Evolutionary conservation across 2,888 invertebrate species (phyloP).

Genomic region (Incurvaria masculella): DNA sequence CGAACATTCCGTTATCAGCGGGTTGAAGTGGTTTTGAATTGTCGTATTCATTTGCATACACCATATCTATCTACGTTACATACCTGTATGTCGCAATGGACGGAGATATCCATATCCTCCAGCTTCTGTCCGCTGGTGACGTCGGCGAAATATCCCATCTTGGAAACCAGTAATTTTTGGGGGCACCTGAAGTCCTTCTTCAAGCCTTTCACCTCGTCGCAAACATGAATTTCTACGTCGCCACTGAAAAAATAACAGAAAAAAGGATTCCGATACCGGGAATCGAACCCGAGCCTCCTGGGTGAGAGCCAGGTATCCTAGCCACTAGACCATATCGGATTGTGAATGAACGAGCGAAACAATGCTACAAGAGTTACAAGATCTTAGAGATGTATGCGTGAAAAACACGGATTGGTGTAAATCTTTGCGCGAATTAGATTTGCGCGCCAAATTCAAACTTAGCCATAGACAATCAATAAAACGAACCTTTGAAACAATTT

Average conservation of each 20-base stretch:
- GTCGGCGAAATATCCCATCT: constrained; percentile 95
- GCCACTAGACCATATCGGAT: constrained; percentile 62
- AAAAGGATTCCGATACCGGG: constrained; percentile 53
- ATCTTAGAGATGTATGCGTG: too few relatives aligned
- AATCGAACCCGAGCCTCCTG: constrained; percentile 59
- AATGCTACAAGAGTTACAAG: too few relatives aligned
- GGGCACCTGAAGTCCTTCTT: constrained; percentile 89
- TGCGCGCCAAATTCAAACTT: too few relatives aligned
- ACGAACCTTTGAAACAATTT: too few relatives aligned
- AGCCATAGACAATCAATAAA: too few relatives aligned
- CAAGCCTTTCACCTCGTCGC: constrained; percentile 88
- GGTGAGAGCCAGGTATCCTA: constrained; percentile 61
- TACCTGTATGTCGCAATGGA: constrained; percentile 93
- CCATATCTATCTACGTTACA: too few relatives aligned
- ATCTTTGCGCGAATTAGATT: too few relatives aligned
- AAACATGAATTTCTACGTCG: constrained; percentile 92
- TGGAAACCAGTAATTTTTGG: constrained; percentile 78
- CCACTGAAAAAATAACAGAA: constrained; percentile 40
- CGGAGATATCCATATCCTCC: constrained; percentile 94
- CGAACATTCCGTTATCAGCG: too few relatives aligned
- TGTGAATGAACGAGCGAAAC: too few relatives aligned
- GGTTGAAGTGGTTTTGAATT: too few relatives aligned
- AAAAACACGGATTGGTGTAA: too few relatives aligned
- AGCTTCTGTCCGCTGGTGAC: constrained; percentile 78
- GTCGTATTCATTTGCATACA: too few relatives aligned